phyloP scores from a whole-genome alignment of 2,888 invertebrate species.

The Liodrosophila aerea region DNA sequence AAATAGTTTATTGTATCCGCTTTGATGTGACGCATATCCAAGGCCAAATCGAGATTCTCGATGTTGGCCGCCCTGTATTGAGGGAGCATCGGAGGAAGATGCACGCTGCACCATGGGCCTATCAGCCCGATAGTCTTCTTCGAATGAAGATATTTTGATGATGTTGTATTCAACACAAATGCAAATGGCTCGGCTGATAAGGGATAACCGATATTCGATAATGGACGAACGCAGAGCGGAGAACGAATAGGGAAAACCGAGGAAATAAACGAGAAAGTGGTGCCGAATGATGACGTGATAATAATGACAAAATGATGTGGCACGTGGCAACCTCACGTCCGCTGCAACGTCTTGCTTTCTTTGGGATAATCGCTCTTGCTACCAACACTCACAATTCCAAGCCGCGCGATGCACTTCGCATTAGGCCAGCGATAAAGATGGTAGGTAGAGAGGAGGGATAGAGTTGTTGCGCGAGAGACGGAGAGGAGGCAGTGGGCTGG shows the following conservation, averaged over 20 bases:
- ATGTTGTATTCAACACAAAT: constrained; percentile 58
- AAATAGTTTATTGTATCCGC: constrained; percentile 83
- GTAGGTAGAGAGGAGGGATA: constrained; percentile 5
- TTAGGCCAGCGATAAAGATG: constrained; percentile 16
- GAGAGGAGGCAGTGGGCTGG: constrained; percentile 31
- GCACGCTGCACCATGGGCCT: constrained; percentile 83
- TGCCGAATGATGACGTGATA: constrained; percentile 15
- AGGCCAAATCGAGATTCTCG: constrained; percentile 83
- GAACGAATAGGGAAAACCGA: not conserved
- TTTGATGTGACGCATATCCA: constrained; percentile 82
- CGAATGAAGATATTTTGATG: constrained; percentile 83
- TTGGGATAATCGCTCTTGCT: too few species aligned
- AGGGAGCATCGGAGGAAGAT: constrained; percentile 83
- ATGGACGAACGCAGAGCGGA: constrained; percentile 6
- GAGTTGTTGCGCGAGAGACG: constrained; percentile 1
- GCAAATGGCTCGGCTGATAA: constrained; percentile 33
- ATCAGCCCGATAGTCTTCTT: constrained; percentile 83
- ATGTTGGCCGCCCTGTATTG: constrained; percentile 81
- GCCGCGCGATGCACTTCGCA: constrained; percentile 39
- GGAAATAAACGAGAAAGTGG: not conserved
- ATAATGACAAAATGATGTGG: constrained; percentile 17
- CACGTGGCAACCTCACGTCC: constrained; percentile 5
- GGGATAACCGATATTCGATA: constrained; percentile 27
- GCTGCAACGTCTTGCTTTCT: too few species aligned
- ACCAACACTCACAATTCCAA: not conserved